A percentile compares a stretch with the other conserved stretches of the same genome.
Evolutionary conservation across 1,140 invertebrate genomes (phyloP).

Genomic region (Chironomus tepperi): DNA sequence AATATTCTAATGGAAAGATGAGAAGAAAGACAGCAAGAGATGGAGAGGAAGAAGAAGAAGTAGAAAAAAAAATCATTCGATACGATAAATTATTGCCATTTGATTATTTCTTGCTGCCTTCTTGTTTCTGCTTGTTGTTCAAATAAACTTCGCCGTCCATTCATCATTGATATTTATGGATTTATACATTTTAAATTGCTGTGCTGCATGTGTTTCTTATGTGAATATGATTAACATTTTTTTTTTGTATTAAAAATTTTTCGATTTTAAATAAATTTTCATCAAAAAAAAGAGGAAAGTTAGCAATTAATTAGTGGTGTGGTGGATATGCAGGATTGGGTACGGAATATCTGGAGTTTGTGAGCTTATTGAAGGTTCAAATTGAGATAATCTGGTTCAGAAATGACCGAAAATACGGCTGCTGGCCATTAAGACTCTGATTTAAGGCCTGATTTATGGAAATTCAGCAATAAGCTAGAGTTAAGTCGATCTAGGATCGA

Average conservation of each 20-base stretch:
- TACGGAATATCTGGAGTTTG: no score
- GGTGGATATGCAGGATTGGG: no score
- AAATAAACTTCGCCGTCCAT: conserved; percentile 18
- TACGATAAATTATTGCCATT: conserved; percentile 2
- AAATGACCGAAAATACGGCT: no score
- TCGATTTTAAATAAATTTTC: not conserved
- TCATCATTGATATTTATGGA: conserved; percentile 23
- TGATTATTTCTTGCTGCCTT: conserved; percentile 1
- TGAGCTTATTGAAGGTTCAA: no score
- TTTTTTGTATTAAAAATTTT: not conserved
- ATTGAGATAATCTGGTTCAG: no score
- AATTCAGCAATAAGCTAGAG: no score
- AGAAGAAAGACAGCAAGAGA: not conserved
- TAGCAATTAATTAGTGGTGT: no score
- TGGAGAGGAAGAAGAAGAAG: not conserved
- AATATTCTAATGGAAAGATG: not conserved
- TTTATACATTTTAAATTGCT: not conserved
- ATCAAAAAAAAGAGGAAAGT: no score
- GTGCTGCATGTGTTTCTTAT: not conserved
- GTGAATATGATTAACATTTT: conserved; percentile 22
- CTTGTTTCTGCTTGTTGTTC: not conserved
- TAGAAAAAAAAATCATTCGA: conserved; percentile 6
- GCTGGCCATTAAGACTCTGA: no score
- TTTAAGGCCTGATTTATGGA: no score
- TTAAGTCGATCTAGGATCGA: no score